Conservation (phyloP, 1,140 invertebrate genomes). For the Drosophila paulistorum region DNA sequence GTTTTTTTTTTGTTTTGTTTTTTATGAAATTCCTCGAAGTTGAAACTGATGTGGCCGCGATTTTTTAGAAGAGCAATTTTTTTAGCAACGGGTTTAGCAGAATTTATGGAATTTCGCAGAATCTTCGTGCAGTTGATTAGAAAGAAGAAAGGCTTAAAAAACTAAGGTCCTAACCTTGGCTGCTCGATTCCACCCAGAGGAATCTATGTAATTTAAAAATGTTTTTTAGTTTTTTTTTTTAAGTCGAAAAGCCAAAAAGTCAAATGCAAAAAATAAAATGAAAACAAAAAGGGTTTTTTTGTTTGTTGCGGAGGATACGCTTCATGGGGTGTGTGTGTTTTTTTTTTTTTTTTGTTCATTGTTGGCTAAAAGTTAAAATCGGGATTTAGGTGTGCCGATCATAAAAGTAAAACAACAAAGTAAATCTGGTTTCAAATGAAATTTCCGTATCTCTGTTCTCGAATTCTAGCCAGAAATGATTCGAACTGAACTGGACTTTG, state of each 20-base stretch:
- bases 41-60: background rate
- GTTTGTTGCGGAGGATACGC: background rate
- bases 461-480: too few relatives aligned
- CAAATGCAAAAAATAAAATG: slow-evolving; percentile 41
- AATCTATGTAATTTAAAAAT: slow-evolving; percentile 21
- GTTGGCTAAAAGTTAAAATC: background rate
- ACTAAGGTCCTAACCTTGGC: slow-evolving; percentile 49
- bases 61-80: slow-evolving; percentile 56
- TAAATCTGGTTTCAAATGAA: slow-evolving; percentile 50
- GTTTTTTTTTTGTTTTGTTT: background rate
- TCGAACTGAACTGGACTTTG: background rate
- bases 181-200: slow-evolving; percentile 9
- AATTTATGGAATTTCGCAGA: slow-evolving; percentile 52
- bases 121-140: slow-evolving; percentile 20
- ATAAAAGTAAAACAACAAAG: slow-evolving; percentile 40
- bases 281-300: slow-evolving; percentile 28
- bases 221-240: slow-evolving; percentile 8
- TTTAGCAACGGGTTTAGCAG: slow-evolving; percentile 53
- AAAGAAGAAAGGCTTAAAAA: slow-evolving; percentile 70
- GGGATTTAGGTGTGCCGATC: slow-evolving; percentile 2
- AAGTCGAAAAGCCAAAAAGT: slow-evolving; percentile 78
- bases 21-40: slow-evolving; percentile 19
- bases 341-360: slow-evolving; percentile 4
- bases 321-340: slow-evolving; percentile 27
- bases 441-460: background rate